Base-by-base conservation (phyloP, 2,113 vertebrate species). In the Todiramphus chloris region DNA sequence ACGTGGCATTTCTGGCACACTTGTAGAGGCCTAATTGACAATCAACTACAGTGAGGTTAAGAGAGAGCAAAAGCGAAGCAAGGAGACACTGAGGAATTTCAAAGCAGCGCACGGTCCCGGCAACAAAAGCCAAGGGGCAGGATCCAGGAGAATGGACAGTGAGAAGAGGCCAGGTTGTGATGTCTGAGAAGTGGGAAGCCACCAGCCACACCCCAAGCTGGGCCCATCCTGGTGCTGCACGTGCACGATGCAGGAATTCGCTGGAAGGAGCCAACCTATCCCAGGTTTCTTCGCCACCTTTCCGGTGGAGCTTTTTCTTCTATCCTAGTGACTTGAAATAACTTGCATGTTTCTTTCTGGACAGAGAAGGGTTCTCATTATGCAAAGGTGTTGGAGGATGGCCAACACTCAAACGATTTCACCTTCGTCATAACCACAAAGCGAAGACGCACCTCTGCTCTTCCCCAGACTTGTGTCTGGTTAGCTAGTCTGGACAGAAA, bases 171-270 rank as follows among this genome's bases (percentile, higher is more conserved):
- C 48, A 24, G 20, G 18, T 5, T 27, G 4, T 2, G 21, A 31
- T 8, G 27, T 3, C 1, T 25, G 60, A 28, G 35, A 23, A 33
- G 10, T 0, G 25, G 48, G 41, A 16, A 78, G 59, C 1, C 43
- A 13, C 19, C 14, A 37, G 83, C 11, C 79, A 2, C 0, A 3
- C 9, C 9, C n/a, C 48, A 19, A 25, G 43, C 62, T 11, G 4
- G 0, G 1, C 37, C 68, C 3, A 2, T 4, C 7, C 31, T 4
- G 14, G 35, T 10, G 31, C 58, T 14, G 8, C 58, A 39, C 10
- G 4, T 1, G 15, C 39, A 1, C 0, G 0, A 16, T 0, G 1
- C 0, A 0, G 43, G 60, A 11, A 62, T 4, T 1, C 1, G 6
- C 64, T n/a, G 31, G 20, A 2, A 39, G 23, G 41, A 37, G 16